These are phyloP conservation scores for Lycorma delicatula DNA, from an alignment of 1,140 invertebrate species.

Conservation along the genomic window DNA sequence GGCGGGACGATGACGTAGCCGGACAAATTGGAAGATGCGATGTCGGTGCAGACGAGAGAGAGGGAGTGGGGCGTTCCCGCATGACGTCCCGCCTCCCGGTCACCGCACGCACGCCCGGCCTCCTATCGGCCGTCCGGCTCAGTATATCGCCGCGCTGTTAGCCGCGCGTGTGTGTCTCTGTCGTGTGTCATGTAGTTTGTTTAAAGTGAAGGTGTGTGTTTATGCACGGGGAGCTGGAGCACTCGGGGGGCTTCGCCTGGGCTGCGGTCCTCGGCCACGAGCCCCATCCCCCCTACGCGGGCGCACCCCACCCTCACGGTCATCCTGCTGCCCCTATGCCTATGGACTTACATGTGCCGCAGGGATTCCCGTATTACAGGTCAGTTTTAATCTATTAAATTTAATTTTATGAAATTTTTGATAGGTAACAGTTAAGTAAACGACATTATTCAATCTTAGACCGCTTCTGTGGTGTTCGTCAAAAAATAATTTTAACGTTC, in stretches of 20 bases:
- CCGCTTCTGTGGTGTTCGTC: slow-evolving; percentile 6
- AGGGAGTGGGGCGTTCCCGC: too few species aligned
- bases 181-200: too few species aligned
- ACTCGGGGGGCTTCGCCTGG: slow-evolving; percentile 59
- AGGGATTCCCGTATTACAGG: slow-evolving; percentile 82
- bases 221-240: slow-evolving; percentile 46
- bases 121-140: too few species aligned
- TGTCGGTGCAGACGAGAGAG: too few species aligned
- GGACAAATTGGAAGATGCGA: too few species aligned
- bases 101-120: too few species aligned
- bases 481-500: slow-evolving; percentile 14
- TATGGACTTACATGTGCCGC: slow-evolving; percentile 78
- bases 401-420: background rate
- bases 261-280: slow-evolving; percentile 52
- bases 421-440: background rate
- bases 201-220: background rate
- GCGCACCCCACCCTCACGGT: slow-evolving; percentile 44
- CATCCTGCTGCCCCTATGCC: slow-evolving; percentile 54
- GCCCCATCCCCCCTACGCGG: slow-evolving; percentile 35
- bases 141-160: too few species aligned
- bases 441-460: slow-evolving; percentile 2
- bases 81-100: too few species aligned
- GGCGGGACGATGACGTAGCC: too few species aligned
- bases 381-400: slow-evolving; percentile 38
- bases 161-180: too few species aligned